Evolutionary conservation across 2,113 vertebrate genomes (phyloP).

Genomic region (Tragelaphus strepsiceros): DNA sequence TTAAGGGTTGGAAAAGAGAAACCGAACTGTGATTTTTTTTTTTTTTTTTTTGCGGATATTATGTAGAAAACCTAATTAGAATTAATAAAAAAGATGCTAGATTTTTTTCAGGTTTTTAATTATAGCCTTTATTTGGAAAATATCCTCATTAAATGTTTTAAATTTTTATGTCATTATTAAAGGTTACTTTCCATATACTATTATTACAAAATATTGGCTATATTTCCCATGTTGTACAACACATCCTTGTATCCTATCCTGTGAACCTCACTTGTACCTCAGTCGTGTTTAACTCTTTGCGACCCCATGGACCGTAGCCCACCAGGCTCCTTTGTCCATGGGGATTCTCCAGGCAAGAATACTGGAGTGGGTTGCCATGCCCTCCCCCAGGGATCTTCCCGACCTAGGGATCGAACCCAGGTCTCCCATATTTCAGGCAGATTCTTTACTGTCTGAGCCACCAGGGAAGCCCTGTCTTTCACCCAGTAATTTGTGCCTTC

Average conservation of each 20-base stretch:
- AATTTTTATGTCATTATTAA: not conserved
- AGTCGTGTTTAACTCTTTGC: accelerated
- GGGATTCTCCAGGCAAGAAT: not conserved
- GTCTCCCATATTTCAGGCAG: not conserved
- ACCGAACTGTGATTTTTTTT: not conserved
- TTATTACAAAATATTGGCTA: not conserved
- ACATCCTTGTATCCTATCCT: not conserved
- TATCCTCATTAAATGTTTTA: not conserved
- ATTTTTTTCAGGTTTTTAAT: not conserved
- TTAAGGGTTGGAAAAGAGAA: not conserved
- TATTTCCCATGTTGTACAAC: not conserved
- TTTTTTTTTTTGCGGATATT: not conserved
- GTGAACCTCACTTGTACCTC: not conserved
- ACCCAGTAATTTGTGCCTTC: not conserved
- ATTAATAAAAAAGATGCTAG: not conserved
- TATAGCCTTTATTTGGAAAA: not conserved
- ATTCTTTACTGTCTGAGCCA: not conserved
- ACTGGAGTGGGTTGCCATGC: not conserved
- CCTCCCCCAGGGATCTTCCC: not conserved
- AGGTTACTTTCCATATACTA: not conserved
- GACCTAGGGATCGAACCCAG: not conserved
- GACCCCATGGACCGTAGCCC: not conserved
- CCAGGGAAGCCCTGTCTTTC: not conserved
- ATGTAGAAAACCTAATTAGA: not conserved
- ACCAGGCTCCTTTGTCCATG: not conserved